Percentiles rank a stretch among this genome's conserved stretches.
Evolutionary conservation across 35 echinoderm and acorn worm species (phyloP).

Genomic region (Acanthaster planci): DNA sequence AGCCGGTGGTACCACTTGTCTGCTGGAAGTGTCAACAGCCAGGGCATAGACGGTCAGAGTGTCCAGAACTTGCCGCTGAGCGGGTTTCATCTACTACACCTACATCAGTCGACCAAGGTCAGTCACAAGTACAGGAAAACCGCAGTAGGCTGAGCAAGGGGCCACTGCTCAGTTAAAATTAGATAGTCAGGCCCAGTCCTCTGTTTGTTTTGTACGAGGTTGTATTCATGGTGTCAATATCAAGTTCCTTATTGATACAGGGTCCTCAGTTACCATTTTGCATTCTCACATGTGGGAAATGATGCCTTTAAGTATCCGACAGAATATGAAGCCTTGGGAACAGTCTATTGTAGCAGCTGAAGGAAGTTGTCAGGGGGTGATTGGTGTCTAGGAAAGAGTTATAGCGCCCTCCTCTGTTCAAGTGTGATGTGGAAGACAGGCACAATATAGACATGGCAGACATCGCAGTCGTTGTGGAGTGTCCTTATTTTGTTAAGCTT

Average conservation of each 20-base stretch:
- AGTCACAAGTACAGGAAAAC: too few species aligned
- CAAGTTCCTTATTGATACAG: neutral
- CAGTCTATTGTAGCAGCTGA: neutral
- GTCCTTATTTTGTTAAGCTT: too few species aligned
- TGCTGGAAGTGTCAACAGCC: neutral
- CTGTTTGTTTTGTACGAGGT: neutral
- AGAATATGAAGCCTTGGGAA: neutral
- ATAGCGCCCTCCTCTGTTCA: too few species aligned
- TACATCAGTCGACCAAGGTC: neutral
- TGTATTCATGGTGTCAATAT: neutral
- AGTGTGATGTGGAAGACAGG: too few species aligned
- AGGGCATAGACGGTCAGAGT: neutral
- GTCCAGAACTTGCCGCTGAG: neutral
- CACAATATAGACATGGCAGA: too few species aligned
- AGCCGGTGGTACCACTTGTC: neutral
- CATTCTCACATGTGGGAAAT: neutral
- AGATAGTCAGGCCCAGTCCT: neutral
- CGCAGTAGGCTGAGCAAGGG: neutral
- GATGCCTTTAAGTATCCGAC: neutral
- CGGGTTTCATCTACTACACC: neutral
- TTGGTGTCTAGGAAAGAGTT: too few species aligned
- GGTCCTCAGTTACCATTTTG: neutral
- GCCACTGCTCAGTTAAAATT: neutral
- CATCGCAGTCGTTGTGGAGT: too few species aligned
- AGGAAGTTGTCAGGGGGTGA: neutral